phyloP scores from a whole-genome alignment of 2,113 vertebrate species.

The Acinonyx jubatus region DNA sequence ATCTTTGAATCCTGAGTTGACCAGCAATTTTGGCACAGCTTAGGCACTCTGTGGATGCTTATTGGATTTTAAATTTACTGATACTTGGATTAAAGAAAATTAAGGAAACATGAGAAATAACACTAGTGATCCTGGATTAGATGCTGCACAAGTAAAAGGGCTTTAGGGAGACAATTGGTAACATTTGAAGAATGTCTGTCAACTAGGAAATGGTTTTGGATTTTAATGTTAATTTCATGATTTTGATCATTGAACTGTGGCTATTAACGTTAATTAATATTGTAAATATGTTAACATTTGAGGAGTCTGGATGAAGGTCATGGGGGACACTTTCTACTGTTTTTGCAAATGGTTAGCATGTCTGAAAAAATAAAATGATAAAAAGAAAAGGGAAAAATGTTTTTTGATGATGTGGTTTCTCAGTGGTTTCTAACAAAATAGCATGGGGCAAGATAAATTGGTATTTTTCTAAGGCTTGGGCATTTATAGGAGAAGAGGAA shows the following conservation, averaged over 20 bases:
- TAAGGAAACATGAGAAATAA: conserved; percentile 17
- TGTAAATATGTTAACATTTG: conserved; percentile 39
- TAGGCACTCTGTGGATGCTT: not conserved
- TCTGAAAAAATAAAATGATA: conserved; percentile 34
- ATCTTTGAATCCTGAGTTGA: not conserved
- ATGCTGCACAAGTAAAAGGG: not conserved
- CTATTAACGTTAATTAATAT: conserved; percentile 41
- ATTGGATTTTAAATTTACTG: conserved; percentile 1
- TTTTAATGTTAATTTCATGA: conserved; percentile 51
- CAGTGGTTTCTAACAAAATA: conserved; percentile 38
- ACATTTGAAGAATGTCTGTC: conserved; percentile 42
- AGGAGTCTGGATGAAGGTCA: not conserved
- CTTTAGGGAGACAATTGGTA: not conserved
- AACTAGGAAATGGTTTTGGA: conserved; percentile 19
- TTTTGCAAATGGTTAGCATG: not conserved
- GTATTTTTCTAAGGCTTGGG: conserved; percentile 31
- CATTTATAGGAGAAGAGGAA: conserved; percentile 2
- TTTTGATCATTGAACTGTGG: conserved; percentile 18
- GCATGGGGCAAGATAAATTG: not conserved
- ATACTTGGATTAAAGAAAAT: not conserved
- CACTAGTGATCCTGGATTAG: not conserved
- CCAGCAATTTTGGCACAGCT: not conserved
- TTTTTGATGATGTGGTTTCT: conserved; percentile 11
- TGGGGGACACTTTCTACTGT: not conserved
- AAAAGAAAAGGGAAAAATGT: not conserved